Evolutionary conservation across 2,797 vertebrate species (phyloP), one percentile per base, ranked within the genome.

Genomic region (Parauchenoglanis punctatus): DNA sequence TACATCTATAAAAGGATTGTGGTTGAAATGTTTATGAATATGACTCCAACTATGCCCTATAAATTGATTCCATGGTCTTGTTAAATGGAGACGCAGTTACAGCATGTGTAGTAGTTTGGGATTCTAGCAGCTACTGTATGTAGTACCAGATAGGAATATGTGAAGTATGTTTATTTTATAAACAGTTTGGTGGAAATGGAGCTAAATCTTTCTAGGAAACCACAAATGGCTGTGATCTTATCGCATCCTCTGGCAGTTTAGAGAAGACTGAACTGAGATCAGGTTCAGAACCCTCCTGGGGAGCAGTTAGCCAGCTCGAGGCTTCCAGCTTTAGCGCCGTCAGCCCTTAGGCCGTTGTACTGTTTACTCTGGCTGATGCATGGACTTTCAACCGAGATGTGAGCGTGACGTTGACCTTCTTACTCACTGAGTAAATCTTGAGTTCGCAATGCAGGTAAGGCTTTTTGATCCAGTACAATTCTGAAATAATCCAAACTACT

Each of bases 221-320:
- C 92, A 93, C 93, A 93, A 95, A 94, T 93, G 94, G 93, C 93
- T 94, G 94, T 94, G 95, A 96, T 96, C 92, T 86, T 93, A 95
- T 96, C 95, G 94, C 95, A 95, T 96, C 95, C 94, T 93, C 88
- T 78, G 20, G 88, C 81, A 90, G 86, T 81, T 90, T 93, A 94
- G 93, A 89, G 92, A 86, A 86, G 91, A 89, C 68, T 90, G 89
- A 92, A 91, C 94, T 94, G 93, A 94, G 93, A 94, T 94, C 92
- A 93, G 89, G 90, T 89, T 88, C 91, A 83, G 54, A 61, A 65
- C 89, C 93, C 93, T 94, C 93, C 92, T 59, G 81, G 93, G 94
- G 94, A 95, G 90, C 89, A 87, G 88, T 88, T 86, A 93, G 93
- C 92, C 93, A 93, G 88, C 92, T 91, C 25, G 46, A 85, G 87